phyloP scores from a whole-genome alignment of 2,113 vertebrate genomes.

The rat (Rattus norvegicus) region DNA sequence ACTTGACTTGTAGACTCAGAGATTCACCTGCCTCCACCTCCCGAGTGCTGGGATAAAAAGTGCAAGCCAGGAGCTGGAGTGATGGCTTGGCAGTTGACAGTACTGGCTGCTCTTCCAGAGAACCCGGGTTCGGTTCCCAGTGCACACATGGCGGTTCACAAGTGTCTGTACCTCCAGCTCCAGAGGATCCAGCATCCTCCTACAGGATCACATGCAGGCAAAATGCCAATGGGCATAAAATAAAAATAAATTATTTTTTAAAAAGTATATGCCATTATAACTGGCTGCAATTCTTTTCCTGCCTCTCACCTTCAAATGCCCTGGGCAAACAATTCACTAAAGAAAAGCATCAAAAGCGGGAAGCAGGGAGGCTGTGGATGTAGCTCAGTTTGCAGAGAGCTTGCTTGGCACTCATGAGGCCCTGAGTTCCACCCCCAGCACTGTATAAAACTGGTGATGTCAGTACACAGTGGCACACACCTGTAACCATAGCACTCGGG shows the following conservation, averaged over 20 bases:
- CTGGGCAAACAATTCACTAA: background rate
- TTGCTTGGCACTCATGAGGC: background rate
- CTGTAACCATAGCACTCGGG: no score
- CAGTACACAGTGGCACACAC: background rate
- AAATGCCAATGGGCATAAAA: background rate
- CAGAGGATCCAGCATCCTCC: background rate
- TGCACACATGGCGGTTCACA: background rate
- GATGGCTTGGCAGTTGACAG: background rate
- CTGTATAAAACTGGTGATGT: background rate
- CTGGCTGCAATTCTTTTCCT: background rate
- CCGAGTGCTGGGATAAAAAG: background rate
- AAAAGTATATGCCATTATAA: background rate
- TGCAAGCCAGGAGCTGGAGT: background rate
- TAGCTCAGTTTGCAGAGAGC: background rate
- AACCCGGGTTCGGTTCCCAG: background rate
- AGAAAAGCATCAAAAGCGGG: background rate
- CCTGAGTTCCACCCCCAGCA: background rate
- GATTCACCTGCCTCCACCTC: background rate
- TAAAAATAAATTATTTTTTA: background rate
- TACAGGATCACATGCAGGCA: background rate
- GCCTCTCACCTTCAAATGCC: background rate
- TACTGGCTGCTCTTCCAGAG: background rate
- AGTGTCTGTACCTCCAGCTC: background rate
- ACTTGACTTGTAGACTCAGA: background rate
- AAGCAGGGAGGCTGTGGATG: background rate